Base-by-base conservation (phyloP, 2,113 vertebrate species). In the Sebastes fasciatus region DNA sequence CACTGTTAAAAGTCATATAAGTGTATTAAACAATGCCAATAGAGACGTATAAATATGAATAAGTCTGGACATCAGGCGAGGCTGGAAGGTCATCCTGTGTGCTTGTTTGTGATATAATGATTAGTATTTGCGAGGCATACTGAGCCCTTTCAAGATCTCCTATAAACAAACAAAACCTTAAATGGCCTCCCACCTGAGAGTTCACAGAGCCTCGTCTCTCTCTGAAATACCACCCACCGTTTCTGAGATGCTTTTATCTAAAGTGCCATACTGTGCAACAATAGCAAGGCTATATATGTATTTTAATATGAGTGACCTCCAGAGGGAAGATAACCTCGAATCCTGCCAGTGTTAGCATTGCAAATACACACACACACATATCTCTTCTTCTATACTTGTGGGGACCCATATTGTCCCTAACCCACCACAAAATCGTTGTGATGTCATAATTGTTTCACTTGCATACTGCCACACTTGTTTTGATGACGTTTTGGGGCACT, bases 1-100 rank as follows among this genome's bases (percentile, higher is more conserved):
- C 40, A 49, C n/a, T 54, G 67, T 55, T 77, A 16, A 58, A 74
- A 85, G 74, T 60, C 64, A 65, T 9, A 19, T 12, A 55, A 10
- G 21, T 60, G 61, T 23, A 57, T 48, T 55, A 42, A 55, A 72
- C 8, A 66, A n/a, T n/a, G 58, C n/a, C 80, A 46, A 64, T 16
- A 61, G 34, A 76, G 13, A 73, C 0, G 1, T 23, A 77, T 67
- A 46, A 72, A 79, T 74, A 26, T 54, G 45, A 78, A 21, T 70
- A 52, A 8, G 12, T 26, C n/a, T 34, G 48, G 9, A 67, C n/a
- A 62, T 58, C n/a, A 42, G 0, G 16, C 13, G n/a, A 10, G 10
- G 43, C 60, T 71, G 65, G 76, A 86, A 83, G 84, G 75, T 72
- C 66, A 76, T 17, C 9, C 14, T 52, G 71, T 46, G 71, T 51